Percentiles rank a stretch among this genome's conserved stretches.
These are phyloP conservation scores for Drosophila miranda DNA, from an alignment of 1,140 invertebrate species.

Conservation along the genomic window DNA sequence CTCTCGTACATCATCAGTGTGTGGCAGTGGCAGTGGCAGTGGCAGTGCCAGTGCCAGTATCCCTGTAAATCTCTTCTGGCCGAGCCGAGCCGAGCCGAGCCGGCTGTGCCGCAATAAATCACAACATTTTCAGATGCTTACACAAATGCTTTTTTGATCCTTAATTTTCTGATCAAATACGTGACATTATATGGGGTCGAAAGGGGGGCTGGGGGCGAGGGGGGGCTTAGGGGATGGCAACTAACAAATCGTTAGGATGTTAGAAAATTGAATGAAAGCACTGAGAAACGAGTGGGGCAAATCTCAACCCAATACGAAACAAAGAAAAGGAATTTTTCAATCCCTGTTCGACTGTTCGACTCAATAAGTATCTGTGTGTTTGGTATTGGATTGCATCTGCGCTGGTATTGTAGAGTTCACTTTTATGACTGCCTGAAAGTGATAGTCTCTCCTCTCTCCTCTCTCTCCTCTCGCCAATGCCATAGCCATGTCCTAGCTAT, in stretches of 20 bases:
- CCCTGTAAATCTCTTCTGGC: conserved; percentile 40
- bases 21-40: neutral
- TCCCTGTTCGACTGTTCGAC: conserved; percentile 40
- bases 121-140: conserved; percentile 80
- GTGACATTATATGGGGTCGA: conserved; percentile 66
- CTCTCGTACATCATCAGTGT: conserved; percentile 54
- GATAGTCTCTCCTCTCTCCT: conserved; percentile 61
- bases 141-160: conserved; percentile 80
- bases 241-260: conserved; percentile 70
- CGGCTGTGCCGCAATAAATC: conserved; percentile 66
- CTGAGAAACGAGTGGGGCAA: conserved; percentile 24
- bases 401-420: conserved; percentile 45
- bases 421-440: conserved; percentile 76
- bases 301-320: conserved; percentile 36
- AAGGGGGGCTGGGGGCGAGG: neutral
- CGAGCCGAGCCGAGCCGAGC: conserved; percentile 22
- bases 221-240: conserved; percentile 32
- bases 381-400: conserved; percentile 40
- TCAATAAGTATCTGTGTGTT: conserved; percentile 28
- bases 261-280: conserved; percentile 71
- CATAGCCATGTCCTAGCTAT: conserved; percentile 1
- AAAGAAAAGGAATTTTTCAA: conserved; percentile 64
- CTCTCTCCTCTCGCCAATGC: conserved; percentile 31
- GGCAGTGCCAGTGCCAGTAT: conserved; percentile 18
- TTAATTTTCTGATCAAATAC: conserved; percentile 80